A percentile compares a stretch with the other conserved stretches of the same genome.
phyloP scores from a whole-genome alignment of 2,888 invertebrate species.

The Leptinotarsa haldemani region DNA sequence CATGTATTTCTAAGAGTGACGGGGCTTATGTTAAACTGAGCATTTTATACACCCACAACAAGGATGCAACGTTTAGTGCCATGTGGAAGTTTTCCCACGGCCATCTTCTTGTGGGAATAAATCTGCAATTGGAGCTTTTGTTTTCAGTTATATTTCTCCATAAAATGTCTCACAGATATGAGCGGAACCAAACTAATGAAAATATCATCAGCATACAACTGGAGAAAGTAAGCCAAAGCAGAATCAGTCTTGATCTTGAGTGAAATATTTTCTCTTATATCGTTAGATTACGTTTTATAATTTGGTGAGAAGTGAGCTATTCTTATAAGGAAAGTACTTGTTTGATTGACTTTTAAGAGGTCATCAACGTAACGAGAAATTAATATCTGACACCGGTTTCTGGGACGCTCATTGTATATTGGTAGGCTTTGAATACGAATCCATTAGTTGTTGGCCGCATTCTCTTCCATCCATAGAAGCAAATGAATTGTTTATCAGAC shows the following conservation, averaged over 20 bases:
- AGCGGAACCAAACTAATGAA: too few relatives aligned
- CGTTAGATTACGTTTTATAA: too few relatives aligned
- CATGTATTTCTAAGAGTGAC: slow-evolving; percentile 2
- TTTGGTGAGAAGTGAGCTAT: too few relatives aligned
- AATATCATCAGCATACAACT: too few relatives aligned
- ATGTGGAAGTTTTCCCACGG: slow-evolving; percentile 11
- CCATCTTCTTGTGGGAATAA: neutral
- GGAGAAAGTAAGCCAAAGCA: too few relatives aligned
- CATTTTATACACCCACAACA: slow-evolving; percentile 7
- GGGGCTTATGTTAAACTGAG: neutral
- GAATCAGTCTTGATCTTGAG: too few relatives aligned
- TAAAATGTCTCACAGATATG: neutral
- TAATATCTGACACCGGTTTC: neutral
- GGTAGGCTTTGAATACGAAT: neutral
- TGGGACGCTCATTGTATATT: neutral
- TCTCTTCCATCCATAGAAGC: neutral
- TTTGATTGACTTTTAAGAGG: neutral
- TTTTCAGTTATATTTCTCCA: neutral
- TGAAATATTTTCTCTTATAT: too few relatives aligned
- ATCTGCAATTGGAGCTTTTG: neutral
- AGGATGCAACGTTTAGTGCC: neutral
- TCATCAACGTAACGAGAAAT: neutral
- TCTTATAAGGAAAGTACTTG: neutral
- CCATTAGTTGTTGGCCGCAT: slow-evolving; percentile 6
- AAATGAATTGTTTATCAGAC: neutral